Base-by-base conservation (phyloP, 2,113 vertebrate species). In the Aleadryas rufinucha region DNA sequence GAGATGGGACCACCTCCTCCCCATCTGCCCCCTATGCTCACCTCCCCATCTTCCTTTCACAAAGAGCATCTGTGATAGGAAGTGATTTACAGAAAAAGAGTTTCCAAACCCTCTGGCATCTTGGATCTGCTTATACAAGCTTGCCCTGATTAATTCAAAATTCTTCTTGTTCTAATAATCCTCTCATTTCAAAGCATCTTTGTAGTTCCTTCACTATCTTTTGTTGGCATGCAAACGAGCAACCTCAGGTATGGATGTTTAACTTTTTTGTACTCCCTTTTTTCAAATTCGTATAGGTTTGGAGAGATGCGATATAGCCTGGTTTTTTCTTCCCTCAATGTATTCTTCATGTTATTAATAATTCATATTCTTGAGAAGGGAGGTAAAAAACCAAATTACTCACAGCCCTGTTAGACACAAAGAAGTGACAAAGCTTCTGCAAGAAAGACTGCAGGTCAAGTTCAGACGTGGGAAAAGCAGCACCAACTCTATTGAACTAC, bases 61-160 rank as follows among this genome's bases (percentile, higher is more conserved):
- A 3, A 78, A 87, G 63, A 50, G 7, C 74, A 37, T 19, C 35
- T 93, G 57, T 89, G 65, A 45, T 94, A 94, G 91, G 44, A 93
- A 89, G 10, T 53, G 23, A 90, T 95, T 96, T 93, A 87, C 65
- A 60, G 84, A 96, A 96, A 95, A 92, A 97, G 82, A n/a, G 52
- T 77, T 96, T 95, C 77, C 61, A 97, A 91, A 54, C 65, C 72
- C 94, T 87, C 66, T 89, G 54, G 75, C 82, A 82, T 72, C 83
- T 89, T 93, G 33, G 30, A 93, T 93, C 65, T 96, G 49, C 71
- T 93, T 94, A 76, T 86, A 90, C 70, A 95, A 91, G 65, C 41
- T 84, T 93, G 49, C 66, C 84, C 63, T 90, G 91, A 96, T 94
- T 95, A 94, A 95, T 95, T 95, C 77, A 96, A 95, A 97, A 90